A percentile compares a stretch with the other conserved stretches of the same genome.
phyloP scores from a whole-genome alignment of 2,113 vertebrate genomes.

The Petromus typicus region DNA sequence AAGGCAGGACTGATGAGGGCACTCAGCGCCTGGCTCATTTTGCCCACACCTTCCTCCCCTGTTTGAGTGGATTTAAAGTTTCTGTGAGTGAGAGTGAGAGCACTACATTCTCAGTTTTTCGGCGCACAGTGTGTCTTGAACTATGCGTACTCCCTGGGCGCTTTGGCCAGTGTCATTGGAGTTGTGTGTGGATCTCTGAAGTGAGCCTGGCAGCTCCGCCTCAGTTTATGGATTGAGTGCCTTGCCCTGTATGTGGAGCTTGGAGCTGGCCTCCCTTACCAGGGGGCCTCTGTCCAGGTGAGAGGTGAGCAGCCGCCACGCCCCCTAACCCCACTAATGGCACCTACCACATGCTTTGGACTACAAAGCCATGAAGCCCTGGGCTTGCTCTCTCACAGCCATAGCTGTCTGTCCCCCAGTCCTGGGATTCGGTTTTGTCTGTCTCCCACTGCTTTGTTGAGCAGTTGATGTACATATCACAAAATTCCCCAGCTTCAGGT shows the following conservation, averaged over 20 bases:
- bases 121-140: background rate
- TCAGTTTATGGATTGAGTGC: background rate
- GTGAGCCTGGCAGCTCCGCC: background rate
- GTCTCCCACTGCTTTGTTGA: background rate
- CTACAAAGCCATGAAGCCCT: background rate
- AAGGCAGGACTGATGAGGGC: too few relatives aligned
- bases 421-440: background rate
- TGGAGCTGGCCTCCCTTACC: background rate
- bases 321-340: fast-evolving
- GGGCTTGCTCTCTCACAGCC: background rate
- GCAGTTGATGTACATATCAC: background rate
- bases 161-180: background rate
- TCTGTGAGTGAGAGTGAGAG: background rate
- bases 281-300: slow-evolving; percentile 14
- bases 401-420: background rate
- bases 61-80: background rate
- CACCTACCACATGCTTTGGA: background rate
- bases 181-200: background rate
- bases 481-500: background rate
- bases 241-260: background rate
- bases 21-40: background rate
- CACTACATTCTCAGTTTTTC: background rate
- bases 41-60: background rate
- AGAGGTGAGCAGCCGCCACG: background rate
- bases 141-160: background rate